phyloP scores from a whole-genome alignment of 2,797 vertebrate species.

The Pelobates cultripes region DNA sequence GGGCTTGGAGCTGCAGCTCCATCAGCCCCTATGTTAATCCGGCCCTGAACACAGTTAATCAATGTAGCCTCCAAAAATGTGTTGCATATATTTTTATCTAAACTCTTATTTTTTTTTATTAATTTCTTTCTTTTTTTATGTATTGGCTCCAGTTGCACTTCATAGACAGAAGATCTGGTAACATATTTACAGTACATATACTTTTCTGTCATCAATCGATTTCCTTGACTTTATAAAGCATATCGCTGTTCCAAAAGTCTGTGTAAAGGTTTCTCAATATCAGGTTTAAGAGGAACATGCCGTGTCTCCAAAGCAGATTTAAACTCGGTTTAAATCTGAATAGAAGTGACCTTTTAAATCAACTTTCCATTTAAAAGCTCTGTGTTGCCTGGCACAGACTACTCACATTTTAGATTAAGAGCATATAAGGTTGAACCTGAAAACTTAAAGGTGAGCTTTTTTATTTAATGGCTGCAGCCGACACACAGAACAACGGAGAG shows the following conservation, averaged over 20 bases:
- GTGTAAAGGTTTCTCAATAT: neutral
- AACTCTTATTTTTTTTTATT: neutral
- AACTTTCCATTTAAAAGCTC: slow-evolving; percentile 45
- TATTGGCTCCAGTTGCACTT: neutral
- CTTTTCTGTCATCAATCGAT: neutral
- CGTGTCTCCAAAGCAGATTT: neutral
- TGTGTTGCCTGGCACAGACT: slow-evolving; percentile 24
- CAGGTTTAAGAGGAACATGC: neutral
- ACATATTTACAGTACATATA: neutral
- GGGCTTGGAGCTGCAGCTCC: too few relatives aligned
- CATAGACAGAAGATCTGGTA: neutral
- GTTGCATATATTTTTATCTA: too few relatives aligned
- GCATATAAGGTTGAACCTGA: slow-evolving; percentile 30
- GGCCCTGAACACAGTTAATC: too few relatives aligned
- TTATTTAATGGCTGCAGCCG: slow-evolving; percentile 46
- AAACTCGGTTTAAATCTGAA: slow-evolving; percentile 26
- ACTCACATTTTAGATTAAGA: slow-evolving; percentile 40
- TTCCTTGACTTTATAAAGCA: neutral
- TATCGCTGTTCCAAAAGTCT: neutral
- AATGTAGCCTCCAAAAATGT: too few relatives aligned
- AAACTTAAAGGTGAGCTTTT: slow-evolving; percentile 50
- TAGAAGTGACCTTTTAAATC: slow-evolving; percentile 52
- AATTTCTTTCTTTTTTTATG: neutral
- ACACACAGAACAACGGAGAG: slow-evolving; percentile 26
- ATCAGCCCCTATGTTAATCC: too few relatives aligned